Percentiles rank a stretch among this genome's conserved stretches.
Conservation (phyloP, 2,797 vertebrate genomes). For the Cottoperca gobio region DNA sequence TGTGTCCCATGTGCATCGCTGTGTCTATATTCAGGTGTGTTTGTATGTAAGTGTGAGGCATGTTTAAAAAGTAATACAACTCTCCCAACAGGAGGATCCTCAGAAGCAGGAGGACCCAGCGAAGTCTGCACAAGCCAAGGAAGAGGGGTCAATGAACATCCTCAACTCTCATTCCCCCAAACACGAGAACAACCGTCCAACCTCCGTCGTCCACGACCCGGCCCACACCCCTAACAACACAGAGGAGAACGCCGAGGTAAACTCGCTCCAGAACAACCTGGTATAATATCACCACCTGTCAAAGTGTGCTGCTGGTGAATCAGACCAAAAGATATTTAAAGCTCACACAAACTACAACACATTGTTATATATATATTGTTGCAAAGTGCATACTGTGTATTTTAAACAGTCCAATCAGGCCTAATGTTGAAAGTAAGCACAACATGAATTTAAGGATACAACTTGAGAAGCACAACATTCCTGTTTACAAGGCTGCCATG, state of each 20-base stretch:
- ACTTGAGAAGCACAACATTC: slow-evolving; percentile 76
- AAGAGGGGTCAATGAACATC: slow-evolving; percentile 91
- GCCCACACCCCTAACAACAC: slow-evolving; percentile 71
- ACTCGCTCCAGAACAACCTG: slow-evolving; percentile 94
- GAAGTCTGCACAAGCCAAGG: slow-evolving; percentile 88
- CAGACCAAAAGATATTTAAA: slow-evolving; percentile 36
- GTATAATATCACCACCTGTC: slow-evolving; percentile 79
- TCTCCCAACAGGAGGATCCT: slow-evolving; percentile 85
- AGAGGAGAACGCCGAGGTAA: slow-evolving; percentile 86
- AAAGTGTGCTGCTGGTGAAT: slow-evolving; percentile 47
- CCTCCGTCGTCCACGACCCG: slow-evolving; percentile 67
- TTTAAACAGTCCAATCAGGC: slow-evolving; percentile 50
- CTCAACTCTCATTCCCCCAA: slow-evolving; percentile 93
- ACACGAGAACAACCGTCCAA: slow-evolving; percentile 88
- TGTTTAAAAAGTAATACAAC: slow-evolving; percentile 22
- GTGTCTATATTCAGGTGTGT: neutral
- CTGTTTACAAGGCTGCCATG: slow-evolving; percentile 75
- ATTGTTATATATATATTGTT: slow-evolving; percentile 44
- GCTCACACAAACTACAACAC: slow-evolving; percentile 32
- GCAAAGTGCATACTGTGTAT: slow-evolving; percentile 49
- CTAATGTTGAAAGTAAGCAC: slow-evolving; percentile 68
- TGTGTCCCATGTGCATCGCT: neutral
- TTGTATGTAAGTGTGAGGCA: neutral
- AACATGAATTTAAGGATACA: slow-evolving; percentile 54
- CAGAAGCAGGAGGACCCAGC: slow-evolving; percentile 92